Evolutionary conservation across 1,140 invertebrate genomes (phyloP), one percentile per base, ranked within the genome.

Genomic region (Sitodiplosis mosellana): DNA sequence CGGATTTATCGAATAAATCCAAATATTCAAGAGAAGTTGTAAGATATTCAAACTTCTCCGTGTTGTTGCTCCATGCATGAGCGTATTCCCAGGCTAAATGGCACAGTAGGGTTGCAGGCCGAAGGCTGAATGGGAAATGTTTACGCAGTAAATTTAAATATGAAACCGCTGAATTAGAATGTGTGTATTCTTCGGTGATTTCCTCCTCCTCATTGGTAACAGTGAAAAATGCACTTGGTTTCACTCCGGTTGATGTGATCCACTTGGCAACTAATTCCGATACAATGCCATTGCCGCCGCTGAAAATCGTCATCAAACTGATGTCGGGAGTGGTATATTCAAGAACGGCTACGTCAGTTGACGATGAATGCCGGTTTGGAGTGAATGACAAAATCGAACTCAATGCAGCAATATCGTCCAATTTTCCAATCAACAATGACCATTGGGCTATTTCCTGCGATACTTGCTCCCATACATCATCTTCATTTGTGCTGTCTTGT

Each of bases 71-170:
- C 89, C 89, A 94, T 46, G 74, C 72, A 51, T 83, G 73, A 48
- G 83, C 75, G 65, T 86, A 88, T 60, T 93, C 87, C 90, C 89
- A 94, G 54, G 77, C 79, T 69, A 91, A 79, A 63, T 92, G 89
- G 11, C 80, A 76, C 33, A 92, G 64, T 22, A 94, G 62, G 33
- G 82, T 75, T 55, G 81, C 79, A 27, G 79, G 75, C 20, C 81
- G 76, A 33, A 92, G 70, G 65, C 87, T 92, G 48, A 87, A 78
- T 1, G 88, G 88, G 62, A 93, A 92, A 62, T 84, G 77, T 36
- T 72, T 69, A 36, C 76, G 75, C 19, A 87, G 63, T 18, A 80
- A 55, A 11, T 69, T 68, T 6, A 83, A 54, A 53, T 76, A 70
- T 53, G 73, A 71, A 45, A 75, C 72, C 22, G 76, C 61, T 4